phyloP scores from a whole-genome alignment of 1,140 invertebrate species.

The Drosophila bocqueti region DNA sequence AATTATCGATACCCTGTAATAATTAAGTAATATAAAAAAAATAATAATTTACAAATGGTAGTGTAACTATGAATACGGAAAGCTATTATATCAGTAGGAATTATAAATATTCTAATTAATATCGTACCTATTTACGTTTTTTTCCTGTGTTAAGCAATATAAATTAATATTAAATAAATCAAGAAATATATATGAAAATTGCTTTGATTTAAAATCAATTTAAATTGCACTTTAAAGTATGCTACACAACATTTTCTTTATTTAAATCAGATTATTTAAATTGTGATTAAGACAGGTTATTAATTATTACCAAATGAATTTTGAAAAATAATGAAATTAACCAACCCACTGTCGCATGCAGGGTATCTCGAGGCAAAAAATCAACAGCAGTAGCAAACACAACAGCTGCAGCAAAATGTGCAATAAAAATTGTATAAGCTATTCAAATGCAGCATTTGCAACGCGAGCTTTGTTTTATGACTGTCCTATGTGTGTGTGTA shows the following conservation, averaged over 20 bases:
- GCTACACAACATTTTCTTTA: too few relatives aligned
- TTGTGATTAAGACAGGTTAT: too few relatives aligned
- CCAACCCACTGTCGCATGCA: conserved; percentile 17
- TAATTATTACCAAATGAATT: not conserved
- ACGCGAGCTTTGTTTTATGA: conserved; percentile 5
- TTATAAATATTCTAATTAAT: not conserved
- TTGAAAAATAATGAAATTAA: too few relatives aligned
- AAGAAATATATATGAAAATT: too few relatives aligned
- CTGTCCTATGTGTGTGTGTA: not conserved
- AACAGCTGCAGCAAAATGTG: conserved; percentile 62
- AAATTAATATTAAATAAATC: not conserved
- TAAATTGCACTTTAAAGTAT: too few relatives aligned
- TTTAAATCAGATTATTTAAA: too few relatives aligned
- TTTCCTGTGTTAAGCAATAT: not conserved
- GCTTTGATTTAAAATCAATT: too few relatives aligned
- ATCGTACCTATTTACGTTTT: not conserved
- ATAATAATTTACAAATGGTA: not conserved
- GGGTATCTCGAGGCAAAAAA: conserved; percentile 11
- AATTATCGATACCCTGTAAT: not conserved
- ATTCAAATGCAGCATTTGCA: conserved; percentile 53
- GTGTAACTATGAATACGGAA: not conserved
- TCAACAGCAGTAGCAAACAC: conserved; percentile 28
- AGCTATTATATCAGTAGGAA: too few relatives aligned
- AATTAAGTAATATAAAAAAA: not conserved
- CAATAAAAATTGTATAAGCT: conserved; percentile 59